phyloP scores from a whole-genome alignment of 35 echinoderm and acorn worm genomes.

The Diadema setosum region DNA sequence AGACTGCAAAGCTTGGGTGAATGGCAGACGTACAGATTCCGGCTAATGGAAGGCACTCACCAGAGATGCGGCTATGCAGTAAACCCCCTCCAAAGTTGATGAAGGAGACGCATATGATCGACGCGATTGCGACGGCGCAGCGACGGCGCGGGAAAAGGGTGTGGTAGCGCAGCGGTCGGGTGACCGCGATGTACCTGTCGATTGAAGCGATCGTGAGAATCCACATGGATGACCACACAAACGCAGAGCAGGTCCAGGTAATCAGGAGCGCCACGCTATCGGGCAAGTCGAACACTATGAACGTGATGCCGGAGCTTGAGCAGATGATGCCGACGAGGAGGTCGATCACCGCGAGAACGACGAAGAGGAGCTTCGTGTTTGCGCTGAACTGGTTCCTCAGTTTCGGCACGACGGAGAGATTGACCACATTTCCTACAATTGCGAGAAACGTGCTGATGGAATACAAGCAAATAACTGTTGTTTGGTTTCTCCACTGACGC shows the following conservation, averaged over 20 bases:
- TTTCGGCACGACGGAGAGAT: not conserved
- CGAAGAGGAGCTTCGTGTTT: not conserved
- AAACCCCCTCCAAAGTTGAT: not conserved
- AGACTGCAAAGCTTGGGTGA: not conserved
- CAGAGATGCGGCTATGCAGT: not conserved
- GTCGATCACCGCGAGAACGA: not conserved
- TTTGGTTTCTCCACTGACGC: too few relatives aligned
- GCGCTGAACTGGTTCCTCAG: not conserved
- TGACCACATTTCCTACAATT: not conserved
- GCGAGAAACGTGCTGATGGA: not conserved
- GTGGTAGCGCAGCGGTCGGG: conserved; percentile 32
- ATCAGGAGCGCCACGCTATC: not conserved
- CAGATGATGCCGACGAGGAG: not conserved
- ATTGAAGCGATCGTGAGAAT: not conserved
- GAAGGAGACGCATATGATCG: not conserved
- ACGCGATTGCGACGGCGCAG: not conserved
- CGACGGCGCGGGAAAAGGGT: not conserved
- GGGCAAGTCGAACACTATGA: not conserved
- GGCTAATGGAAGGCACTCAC: not conserved
- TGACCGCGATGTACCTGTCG: conserved; percentile 49
- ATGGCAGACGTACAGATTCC: not conserved
- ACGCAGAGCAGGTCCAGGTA: not conserved
- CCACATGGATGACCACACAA: not conserved
- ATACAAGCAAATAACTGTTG: too few relatives aligned
- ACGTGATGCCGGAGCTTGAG: not conserved